phyloP scores from a whole-genome alignment of 1,140 invertebrate genomes.

The Lamellibrachia luymesi region DNA sequence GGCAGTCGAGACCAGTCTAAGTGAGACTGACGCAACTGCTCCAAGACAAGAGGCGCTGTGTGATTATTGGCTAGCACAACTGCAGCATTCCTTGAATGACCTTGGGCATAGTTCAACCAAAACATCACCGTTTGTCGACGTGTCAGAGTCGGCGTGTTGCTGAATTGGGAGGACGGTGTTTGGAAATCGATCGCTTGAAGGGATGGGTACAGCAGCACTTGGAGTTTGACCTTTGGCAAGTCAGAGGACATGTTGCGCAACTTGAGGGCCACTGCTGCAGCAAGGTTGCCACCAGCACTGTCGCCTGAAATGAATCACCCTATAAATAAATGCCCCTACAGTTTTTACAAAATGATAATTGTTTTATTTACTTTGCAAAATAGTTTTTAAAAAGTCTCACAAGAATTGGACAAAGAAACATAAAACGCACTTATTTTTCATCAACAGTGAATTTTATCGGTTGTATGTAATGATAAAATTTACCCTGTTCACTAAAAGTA shows the following conservation, averaged over 20 bases:
- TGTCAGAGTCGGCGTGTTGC: neutral
- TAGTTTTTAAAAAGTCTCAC: too few species aligned
- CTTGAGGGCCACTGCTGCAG: constrained; percentile 26
- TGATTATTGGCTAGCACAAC: neutral
- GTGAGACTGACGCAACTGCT: neutral
- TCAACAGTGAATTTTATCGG: too few species aligned
- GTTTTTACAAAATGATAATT: neutral
- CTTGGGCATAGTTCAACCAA: neutral
- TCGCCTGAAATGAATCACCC: constrained; percentile 13
- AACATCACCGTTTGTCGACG: neutral
- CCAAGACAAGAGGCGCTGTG: neutral
- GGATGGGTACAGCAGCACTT: constrained; percentile 22
- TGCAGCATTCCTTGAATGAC: neutral
- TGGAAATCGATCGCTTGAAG: constrained; percentile 26
- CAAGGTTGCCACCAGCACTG: constrained; percentile 28
- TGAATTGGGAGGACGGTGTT: constrained; percentile 41
- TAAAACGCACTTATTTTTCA: too few species aligned
- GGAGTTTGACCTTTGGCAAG: constrained; percentile 15
- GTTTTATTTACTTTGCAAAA: too few species aligned
- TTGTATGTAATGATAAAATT: too few species aligned
- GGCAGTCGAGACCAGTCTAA: neutral
- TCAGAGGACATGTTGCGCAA: constrained; percentile 24
- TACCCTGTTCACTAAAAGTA: too few species aligned
- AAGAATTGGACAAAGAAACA: too few species aligned
- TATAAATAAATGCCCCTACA: neutral